Base-by-base conservation (phyloP, 2,888 invertebrate species). In the Trissolcus brochymenae region DNA sequence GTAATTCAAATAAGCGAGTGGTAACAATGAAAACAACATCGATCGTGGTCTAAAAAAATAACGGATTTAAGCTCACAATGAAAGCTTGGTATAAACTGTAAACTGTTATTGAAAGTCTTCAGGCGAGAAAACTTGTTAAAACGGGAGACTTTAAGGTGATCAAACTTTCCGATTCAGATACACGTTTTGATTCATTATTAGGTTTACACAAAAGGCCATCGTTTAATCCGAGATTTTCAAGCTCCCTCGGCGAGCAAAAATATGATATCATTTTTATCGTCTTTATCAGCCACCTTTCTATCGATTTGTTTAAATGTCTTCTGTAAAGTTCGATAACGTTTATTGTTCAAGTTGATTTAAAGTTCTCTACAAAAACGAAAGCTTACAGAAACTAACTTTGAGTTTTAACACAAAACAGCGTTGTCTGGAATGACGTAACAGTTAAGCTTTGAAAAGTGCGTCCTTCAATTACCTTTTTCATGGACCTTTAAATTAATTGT, bases 31-130 rank as follows among this genome's bases (percentile, higher is more conserved):
- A 66, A 66, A 66, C 50, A 49, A 66, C 11, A 56, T 66, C 53
- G 57, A 67, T 59, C 43, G 35, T 9, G 53, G 59, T 59, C 25
- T 51, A 53, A 57, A 67, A 59, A 59, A 53, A 40, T 65, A 57
- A 66, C 21, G 16, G 49, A 60, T 61, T 61, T 56, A 70, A 61
- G 61, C 56, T 55, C 56, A 49, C 9, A 56, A 54, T 61, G 56
- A 61, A 61, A 70, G 70, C 61, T 70, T 61, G 11, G 35, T 9
- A 9, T 35, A 56, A 41, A 70, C 61, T 70, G 46, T 35, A 56
- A 41, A 70, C 61, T 70, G 46, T 70, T 55, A 56, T 61, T 70
- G 70, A 70, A 70, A 70, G 70, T 61, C 70, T 70, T 70, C 70
- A 40, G 25, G 19, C 25, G 46, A 29, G 50, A 21, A 70, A 70